A percentile compares a stretch with the other conserved stretches of the same genome.
phyloP scores from a whole-genome alignment of 2,113 vertebrate species.

The Polypterus bichir region DNA sequence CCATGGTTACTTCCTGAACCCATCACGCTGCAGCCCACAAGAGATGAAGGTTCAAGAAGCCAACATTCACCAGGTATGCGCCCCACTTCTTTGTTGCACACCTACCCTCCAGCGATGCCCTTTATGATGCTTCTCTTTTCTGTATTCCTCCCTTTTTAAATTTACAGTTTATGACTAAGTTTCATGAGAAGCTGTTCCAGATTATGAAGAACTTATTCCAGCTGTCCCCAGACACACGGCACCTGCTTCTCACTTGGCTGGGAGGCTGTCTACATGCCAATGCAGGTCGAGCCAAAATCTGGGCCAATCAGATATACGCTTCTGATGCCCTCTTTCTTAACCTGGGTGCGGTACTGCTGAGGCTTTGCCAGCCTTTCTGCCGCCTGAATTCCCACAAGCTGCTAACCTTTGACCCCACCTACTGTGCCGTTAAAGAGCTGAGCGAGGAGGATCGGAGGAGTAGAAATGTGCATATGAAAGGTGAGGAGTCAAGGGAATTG shows the following conservation, averaged over 20 bases:
- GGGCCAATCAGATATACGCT: slow-evolving; percentile 96
- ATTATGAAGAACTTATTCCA: slow-evolving; percentile 87
- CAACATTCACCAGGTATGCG: slow-evolving; percentile 85
- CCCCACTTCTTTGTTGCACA: not conserved
- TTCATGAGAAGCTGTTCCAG: slow-evolving; percentile 91
- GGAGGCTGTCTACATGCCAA: slow-evolving; percentile 89
- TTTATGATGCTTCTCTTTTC: not conserved
- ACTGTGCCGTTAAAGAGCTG: slow-evolving; percentile 81
- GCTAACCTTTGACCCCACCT: slow-evolving; percentile 88
- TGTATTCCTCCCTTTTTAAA: not conserved
- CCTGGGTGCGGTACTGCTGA: slow-evolving; percentile 78
- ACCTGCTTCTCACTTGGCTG: slow-evolving; percentile 84
- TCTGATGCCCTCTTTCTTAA: slow-evolving; percentile 93
- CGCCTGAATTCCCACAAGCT: slow-evolving; percentile 73
- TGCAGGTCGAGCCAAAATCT: slow-evolving; percentile 83
- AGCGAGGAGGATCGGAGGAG: slow-evolving; percentile 80
- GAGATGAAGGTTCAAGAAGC: slow-evolving; percentile 95
- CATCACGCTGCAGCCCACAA: slow-evolving; percentile 82
- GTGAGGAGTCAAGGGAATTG: slow-evolving; percentile 30
- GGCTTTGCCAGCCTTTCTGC: slow-evolving; percentile 96
- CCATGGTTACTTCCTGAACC: slow-evolving; percentile 84
- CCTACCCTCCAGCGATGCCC: not conserved
- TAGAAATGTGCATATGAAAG: slow-evolving; percentile 81
- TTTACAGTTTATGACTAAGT: slow-evolving; percentile 82
- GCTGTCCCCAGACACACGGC: slow-evolving; percentile 77